Conservation (phyloP, 2,113 vertebrate genomes). For the Grallaria varia region DNA sequence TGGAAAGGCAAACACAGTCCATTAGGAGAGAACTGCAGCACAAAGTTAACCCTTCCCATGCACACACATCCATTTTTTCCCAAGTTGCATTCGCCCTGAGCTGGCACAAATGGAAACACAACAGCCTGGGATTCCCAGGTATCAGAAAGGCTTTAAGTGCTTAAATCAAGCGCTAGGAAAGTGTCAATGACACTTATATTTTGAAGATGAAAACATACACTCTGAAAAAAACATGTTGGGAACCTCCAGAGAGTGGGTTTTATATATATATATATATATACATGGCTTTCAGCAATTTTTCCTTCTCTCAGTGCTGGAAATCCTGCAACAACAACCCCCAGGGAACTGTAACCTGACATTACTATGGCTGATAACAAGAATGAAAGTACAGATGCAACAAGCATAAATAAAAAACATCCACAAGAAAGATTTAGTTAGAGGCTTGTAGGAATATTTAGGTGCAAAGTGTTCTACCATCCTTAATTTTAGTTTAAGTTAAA, state of each 20-base stretch:
- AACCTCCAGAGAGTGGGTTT: constrained; percentile 13
- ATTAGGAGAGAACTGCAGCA: not conserved
- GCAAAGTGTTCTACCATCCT: constrained; percentile 38
- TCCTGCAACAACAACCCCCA: constrained; percentile 12
- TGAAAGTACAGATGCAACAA: constrained; percentile 39
- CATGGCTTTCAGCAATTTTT: constrained; percentile 29
- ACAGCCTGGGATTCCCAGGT: not conserved
- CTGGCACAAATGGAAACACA: not conserved
- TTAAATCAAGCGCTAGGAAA: constrained; percentile 22
- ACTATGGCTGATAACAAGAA: constrained; percentile 38
- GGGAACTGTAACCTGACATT: constrained; percentile 19
- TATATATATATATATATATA: not conserved
- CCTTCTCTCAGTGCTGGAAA: constrained; percentile 29
- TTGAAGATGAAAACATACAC: constrained; percentile 19
- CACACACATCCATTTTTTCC: not conserved
- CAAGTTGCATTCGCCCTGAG: not conserved
- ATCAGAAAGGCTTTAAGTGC: constrained; percentile 16
- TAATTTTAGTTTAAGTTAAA: not conserved
- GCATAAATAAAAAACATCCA: constrained; percentile 36
- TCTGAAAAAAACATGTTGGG: constrained; percentile 18
- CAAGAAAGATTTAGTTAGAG: constrained; percentile 7
- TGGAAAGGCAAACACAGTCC: constrained; percentile 51
- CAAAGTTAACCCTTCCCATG: not conserved
- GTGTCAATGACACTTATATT: not conserved
- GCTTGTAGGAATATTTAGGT: constrained; percentile 18